Evolutionary conservation across 2,113 vertebrate genomes (phyloP).

Genomic region (Protobothrops mucrosquamatus): DNA sequence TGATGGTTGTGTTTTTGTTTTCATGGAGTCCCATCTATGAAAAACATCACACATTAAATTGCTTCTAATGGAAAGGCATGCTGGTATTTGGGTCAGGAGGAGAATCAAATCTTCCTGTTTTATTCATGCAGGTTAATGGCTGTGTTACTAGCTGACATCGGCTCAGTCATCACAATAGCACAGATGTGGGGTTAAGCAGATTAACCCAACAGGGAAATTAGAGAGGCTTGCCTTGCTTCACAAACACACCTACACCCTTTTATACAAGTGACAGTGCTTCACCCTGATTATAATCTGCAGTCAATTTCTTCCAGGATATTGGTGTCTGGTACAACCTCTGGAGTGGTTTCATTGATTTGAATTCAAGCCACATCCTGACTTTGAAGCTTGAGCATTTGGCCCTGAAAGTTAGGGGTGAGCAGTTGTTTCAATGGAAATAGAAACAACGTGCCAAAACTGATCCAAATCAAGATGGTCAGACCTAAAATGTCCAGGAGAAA

Average conservation of each 20-base stretch:
- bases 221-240: conserved; percentile 25
- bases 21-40: neutral
- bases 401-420: neutral
- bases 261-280: conserved; percentile 16
- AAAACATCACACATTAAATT: neutral
- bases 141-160: neutral
- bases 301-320: conserved; percentile 36
- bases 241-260: neutral
- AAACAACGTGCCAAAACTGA: neutral
- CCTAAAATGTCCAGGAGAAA: neutral
- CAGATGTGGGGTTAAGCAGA: neutral
- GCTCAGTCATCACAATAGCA: neutral
- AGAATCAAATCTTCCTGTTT: conserved; percentile 13
- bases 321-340: conserved; percentile 30
- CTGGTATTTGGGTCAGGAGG: conserved; percentile 11
- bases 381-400: neutral
- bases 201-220: conserved; percentile 40
- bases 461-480: conserved; percentile 3
- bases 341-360: conserved; percentile 27
- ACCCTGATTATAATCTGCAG: neutral
- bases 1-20: neutral
- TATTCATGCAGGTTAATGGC: neutral
- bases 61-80: neutral
- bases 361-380: conserved; percentile 30
- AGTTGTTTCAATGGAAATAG: neutral